A percentile compares a stretch with the other conserved stretches of the same genome.
Conservation (phyloP, 2,113 vertebrate genomes). For the Sorex fumeus region DNA sequence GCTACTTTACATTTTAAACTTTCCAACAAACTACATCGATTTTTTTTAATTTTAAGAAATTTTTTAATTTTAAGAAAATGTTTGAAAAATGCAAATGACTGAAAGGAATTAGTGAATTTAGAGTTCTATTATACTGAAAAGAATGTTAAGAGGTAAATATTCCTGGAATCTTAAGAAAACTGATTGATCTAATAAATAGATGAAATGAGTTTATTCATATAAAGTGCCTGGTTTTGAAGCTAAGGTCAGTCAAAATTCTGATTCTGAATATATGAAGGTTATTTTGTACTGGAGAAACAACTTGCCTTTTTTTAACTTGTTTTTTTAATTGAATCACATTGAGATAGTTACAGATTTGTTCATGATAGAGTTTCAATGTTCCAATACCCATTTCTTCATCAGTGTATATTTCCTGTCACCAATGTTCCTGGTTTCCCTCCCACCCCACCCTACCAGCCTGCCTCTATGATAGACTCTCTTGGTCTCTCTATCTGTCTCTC, state of each 20-base stretch:
- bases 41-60: background rate
- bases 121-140: slow-evolving; percentile 14
- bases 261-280: slow-evolving; percentile 26
- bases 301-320: background rate
- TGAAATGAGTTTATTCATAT: slow-evolving; percentile 37
- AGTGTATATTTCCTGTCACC: too few species aligned
- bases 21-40: background rate
- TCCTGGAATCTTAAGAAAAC: slow-evolving; percentile 33
- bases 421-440: too few species aligned
- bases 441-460: too few species aligned
- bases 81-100: slow-evolving; percentile 23
- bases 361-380: too few species aligned
- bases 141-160: slow-evolving; percentile 26
- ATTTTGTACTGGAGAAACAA: background rate
- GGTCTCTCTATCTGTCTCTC: too few species aligned
- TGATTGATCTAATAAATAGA: slow-evolving; percentile 35
- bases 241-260: slow-evolving; percentile 19
- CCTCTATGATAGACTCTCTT: too few species aligned
- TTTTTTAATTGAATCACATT: too few species aligned
- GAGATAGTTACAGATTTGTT: too few species aligned
- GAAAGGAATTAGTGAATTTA: slow-evolving; percentile 2
- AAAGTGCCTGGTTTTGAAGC: slow-evolving; percentile 56
- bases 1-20: slow-evolving; percentile 1
- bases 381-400: too few species aligned
- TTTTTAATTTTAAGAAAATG: background rate